Evolutionary conservation across 2,888 invertebrate species (phyloP), one percentile per base, ranked within the genome.

Genomic region (Ditula angustiorana): DNA sequence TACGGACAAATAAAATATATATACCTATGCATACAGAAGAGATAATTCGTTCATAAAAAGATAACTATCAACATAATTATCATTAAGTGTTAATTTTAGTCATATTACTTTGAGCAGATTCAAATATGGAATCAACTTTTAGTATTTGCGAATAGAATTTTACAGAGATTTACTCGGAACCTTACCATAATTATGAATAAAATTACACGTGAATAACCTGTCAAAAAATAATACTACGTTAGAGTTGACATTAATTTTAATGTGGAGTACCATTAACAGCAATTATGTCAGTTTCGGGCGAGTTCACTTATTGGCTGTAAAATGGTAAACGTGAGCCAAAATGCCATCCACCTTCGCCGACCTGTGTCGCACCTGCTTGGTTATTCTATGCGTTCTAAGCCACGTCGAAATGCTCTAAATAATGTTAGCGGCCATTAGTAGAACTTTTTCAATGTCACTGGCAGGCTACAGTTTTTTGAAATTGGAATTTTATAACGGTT

Each of bases 291-390:
- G 61, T 64, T 61, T 67, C 66, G 66, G 66, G 61, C 60, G 58
- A 70, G 57, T 65, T 68, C n/a, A n/a, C n/a, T n/a, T 72, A 75
- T 75, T 65, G 68, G 13, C 35, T 50, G 37, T 66, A 67, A 57
- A 67, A 67, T 64, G 66, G 71, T 72, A 75, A 76, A 77, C 73
- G 70, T 59, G 73, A 81, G 81, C 77, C 77, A 78, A 80, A 82
- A 82, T 80, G 83, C 73, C 79, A 81, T 81, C 77, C 79, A 82
- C 85, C 78, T 80, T 77, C 62, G 56, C 26, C 78, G 79, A 80
- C 78, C 61, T 70, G 69, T 66, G 56, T 62, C 63, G 69, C 85
- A 86, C 81, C 85, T 85, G 85, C 79, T 67, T 63, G 69, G 16
- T 13, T 28, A 19, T 52, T 37, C 33, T 53, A 35, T 41, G 50